Conservation (phyloP, 1,140 invertebrate species). For the Megalopta genalis region DNA sequence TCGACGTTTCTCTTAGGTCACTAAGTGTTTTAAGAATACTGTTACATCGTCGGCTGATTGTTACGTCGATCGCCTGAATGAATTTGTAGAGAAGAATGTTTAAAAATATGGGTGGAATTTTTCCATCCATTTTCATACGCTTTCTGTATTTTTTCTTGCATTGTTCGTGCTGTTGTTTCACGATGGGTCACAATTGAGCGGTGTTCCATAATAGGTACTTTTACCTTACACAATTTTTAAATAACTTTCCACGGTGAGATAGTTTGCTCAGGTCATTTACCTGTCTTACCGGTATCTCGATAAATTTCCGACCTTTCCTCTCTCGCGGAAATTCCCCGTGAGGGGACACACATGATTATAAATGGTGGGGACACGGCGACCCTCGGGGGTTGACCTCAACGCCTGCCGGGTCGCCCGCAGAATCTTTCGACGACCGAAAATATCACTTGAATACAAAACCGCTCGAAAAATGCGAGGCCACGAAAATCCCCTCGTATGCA, state of each 20-base stretch:
- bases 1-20: too few relatives aligned
- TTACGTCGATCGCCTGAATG: too few relatives aligned
- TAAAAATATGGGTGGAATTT: too few relatives aligned
- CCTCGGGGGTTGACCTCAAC: constrained; percentile 45
- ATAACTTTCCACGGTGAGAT: neutral
- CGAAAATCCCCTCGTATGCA: neutral
- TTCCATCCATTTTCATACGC: too few relatives aligned
- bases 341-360: constrained; percentile 41
- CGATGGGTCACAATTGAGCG: too few relatives aligned
- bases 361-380: constrained; percentile 29
- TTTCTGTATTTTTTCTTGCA: too few relatives aligned
- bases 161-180: too few relatives aligned
- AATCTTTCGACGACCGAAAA: constrained; percentile 45
- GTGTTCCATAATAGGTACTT: too few relatives aligned
- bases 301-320: constrained; percentile 37
- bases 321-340: constrained; percentile 27
- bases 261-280: constrained; percentile 35
- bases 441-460: constrained; percentile 37
- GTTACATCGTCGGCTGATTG: too few relatives aligned
- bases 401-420: constrained; percentile 20
- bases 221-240: neutral
- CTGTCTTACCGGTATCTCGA: constrained; percentile 33
- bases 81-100: too few relatives aligned
- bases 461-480: constrained; percentile 6
- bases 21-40: too few relatives aligned